Evolutionary conservation across 1,140 invertebrate species (phyloP).

Genomic region (Leucophenga varia): DNA sequence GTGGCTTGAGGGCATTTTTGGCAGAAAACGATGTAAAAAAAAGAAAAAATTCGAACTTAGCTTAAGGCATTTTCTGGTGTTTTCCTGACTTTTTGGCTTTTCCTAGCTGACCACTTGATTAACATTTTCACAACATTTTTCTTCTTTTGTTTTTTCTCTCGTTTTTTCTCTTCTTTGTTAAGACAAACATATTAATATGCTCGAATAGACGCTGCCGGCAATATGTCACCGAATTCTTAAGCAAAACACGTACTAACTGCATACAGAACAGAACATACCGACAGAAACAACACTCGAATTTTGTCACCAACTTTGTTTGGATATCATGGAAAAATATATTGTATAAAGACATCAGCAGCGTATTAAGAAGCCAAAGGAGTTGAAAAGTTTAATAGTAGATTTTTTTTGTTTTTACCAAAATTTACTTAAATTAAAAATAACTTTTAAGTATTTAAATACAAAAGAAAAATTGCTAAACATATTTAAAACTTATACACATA

Average conservation of each 20-base stretch:
- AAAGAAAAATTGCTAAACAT: no score
- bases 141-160: slow-evolving; percentile 6
- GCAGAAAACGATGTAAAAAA: slow-evolving; percentile 16
- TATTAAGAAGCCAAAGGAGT: no score
- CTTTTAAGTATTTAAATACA: no score
- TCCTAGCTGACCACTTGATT: slow-evolving; percentile 51
- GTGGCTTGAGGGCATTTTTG: no score
- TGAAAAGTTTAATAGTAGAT: no score
- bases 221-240: slow-evolving; percentile 52
- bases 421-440: no score
- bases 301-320: slow-evolving; percentile 27
- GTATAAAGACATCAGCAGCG: no score
- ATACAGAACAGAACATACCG: slow-evolving; percentile 16
- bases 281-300: slow-evolving; percentile 28
- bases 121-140: slow-evolving; percentile 45
- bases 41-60: slow-evolving; percentile 24
- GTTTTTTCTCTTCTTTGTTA: slow-evolving; percentile 13
- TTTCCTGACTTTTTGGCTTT: slow-evolving; percentile 15
- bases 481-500: no score
- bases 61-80: slow-evolving; percentile 31
- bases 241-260: slow-evolving; percentile 36
- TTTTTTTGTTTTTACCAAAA: no score
- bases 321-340: no score
- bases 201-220: slow-evolving; percentile 38
- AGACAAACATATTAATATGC: slow-evolving; percentile 39